Evolutionary conservation across 2,888 invertebrate genomes (phyloP).

Genomic region (Timema cristinae): DNA sequence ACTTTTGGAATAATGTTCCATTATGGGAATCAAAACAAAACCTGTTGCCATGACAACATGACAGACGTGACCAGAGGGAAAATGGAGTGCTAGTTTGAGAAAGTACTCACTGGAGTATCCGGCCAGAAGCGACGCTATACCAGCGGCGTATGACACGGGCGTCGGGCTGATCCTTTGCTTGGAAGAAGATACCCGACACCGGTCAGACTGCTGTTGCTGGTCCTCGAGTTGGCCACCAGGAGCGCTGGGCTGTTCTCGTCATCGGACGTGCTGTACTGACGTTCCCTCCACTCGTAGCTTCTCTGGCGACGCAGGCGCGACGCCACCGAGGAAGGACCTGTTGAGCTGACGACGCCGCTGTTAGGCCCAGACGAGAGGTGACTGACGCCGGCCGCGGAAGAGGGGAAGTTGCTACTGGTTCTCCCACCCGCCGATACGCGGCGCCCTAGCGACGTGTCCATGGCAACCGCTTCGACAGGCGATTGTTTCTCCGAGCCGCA

Average conservation of each 20-base stretch:
- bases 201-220: conserved; percentile 16
- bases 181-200: conserved; percentile 5
- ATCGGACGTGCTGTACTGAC: conserved; percentile 33
- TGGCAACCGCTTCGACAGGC: conserved; percentile 8
- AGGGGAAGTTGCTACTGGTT: conserved; percentile 11
- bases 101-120: conserved; percentile 32
- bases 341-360: not conserved
- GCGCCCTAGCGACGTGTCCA: conserved; percentile 26
- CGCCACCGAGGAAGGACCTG: not conserved
- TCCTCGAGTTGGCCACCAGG: conserved; percentile 13
- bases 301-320: conserved; percentile 29
- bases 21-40: conserved; percentile 1
- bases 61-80: too few relatives aligned
- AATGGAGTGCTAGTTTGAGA: too few relatives aligned
- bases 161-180: conserved; percentile 28
- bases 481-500: too few relatives aligned
- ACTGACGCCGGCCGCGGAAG: not conserved
- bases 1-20: not conserved
- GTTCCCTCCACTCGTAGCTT: conserved; percentile 33
- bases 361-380: not conserved
- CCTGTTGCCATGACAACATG: not conserved
- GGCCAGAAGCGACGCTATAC: conserved; percentile 32
- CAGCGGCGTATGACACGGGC: conserved; percentile 31
- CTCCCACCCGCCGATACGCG: conserved; percentile 24
- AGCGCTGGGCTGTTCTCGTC: conserved; percentile 28